Conservation (phyloP, 2,113 vertebrate species). For the Psettodes erumei region DNA sequence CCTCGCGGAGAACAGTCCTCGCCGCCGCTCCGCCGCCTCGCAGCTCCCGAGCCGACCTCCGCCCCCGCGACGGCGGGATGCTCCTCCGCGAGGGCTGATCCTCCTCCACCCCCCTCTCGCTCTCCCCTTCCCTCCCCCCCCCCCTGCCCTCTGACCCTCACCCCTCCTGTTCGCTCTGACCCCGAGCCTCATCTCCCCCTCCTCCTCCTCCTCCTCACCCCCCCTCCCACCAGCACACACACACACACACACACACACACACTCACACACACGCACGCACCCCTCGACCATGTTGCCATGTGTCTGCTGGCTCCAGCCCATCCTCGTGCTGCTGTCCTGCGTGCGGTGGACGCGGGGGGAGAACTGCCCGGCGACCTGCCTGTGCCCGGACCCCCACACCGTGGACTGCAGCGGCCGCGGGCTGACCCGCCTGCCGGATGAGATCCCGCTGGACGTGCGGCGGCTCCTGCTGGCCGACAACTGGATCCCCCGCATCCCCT, state of each 20-base stretch:
- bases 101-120: conserved; percentile 68
- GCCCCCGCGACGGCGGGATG: conserved; percentile 71
- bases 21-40: conserved; percentile 66
- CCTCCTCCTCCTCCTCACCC: conserved; percentile 58
- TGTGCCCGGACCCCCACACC: conserved; percentile 93
- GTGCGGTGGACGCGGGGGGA: conserved; percentile 81
- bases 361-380: conserved; percentile 89
- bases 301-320: conserved; percentile 79
- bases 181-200: conserved; percentile 57
- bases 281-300: conserved; percentile 87
- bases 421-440: conserved; percentile 90
- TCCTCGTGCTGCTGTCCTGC: conserved; percentile 81
- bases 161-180: conserved; percentile 59
- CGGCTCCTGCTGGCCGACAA: conserved; percentile 94
- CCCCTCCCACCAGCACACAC: no score
- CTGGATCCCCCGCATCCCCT: conserved; percentile 92
- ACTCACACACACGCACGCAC: no score
- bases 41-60: conserved; percentile 60
- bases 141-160: conserved; percentile 72
- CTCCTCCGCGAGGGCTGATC: conserved; percentile 82
- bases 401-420: conserved; percentile 94
- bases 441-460: conserved; percentile 93
- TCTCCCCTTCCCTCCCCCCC: conserved; percentile 78
- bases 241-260: no score
- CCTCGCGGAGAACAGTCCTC: conserved; percentile 81